Conservation (phyloP, 1,140 invertebrate species). For the Trichomalopsis sarcophagae region DNA sequence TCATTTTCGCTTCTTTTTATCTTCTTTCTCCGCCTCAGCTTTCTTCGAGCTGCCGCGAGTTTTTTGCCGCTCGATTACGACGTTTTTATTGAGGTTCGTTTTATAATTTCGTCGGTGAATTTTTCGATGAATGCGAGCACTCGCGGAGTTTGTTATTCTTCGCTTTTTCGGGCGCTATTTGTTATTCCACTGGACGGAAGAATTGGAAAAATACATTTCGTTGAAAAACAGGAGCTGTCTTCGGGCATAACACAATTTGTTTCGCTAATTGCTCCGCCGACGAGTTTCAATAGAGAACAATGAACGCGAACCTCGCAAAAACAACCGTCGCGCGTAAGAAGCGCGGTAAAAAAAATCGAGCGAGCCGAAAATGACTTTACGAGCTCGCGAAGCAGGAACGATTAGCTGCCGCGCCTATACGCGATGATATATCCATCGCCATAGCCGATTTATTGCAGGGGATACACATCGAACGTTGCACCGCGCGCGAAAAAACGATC, state of each 20-base stretch:
- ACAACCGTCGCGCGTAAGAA: background rate
- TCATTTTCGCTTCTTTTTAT: background rate
- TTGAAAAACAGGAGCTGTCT: no score
- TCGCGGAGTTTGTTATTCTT: no score
- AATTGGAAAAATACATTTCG: no score
- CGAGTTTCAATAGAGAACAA: no score
- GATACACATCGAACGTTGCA: background rate
- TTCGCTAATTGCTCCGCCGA: no score
- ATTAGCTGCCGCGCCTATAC: slow-evolving; percentile 35
- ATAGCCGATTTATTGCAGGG: slow-evolving; percentile 32
- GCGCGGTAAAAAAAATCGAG: background rate
- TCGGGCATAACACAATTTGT: no score
- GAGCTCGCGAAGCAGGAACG: background rate
- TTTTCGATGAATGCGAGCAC: background rate
- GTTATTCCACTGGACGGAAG: no score
- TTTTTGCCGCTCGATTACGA: background rate
- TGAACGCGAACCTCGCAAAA: no score
- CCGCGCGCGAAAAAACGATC: background rate
- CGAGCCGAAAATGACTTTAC: background rate
- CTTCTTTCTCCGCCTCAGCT: background rate
- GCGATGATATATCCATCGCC: slow-evolving; percentile 30
- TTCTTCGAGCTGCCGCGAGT: background rate
- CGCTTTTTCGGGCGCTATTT: background rate
- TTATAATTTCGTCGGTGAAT: background rate
- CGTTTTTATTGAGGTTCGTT: slow-evolving; percentile 16